Evolutionary conservation across 2,113 vertebrate species (phyloP).

Genomic region (Passer montanus): DNA sequence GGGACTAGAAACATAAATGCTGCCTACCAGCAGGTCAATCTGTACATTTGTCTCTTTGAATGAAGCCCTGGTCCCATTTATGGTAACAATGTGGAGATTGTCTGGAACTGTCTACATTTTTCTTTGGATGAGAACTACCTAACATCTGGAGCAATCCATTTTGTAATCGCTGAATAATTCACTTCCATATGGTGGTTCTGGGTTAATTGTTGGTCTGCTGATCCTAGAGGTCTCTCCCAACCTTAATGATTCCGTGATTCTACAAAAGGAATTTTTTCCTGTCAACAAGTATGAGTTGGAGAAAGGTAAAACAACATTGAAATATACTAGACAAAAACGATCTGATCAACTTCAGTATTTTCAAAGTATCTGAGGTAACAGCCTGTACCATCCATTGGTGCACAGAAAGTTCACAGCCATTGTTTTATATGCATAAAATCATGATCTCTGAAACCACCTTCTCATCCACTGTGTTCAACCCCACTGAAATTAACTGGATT

Average conservation of each 20-base stretch:
- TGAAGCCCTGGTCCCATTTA: background rate
- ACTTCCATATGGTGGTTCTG: background rate
- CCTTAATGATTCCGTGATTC: background rate
- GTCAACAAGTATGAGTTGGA: background rate
- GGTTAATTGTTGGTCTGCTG: background rate
- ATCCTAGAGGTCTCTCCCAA: background rate
- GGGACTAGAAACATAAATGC: background rate
- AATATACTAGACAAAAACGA: background rate
- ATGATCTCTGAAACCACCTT: background rate
- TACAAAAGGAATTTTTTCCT: background rate
- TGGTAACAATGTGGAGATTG: background rate
- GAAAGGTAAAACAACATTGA: background rate
- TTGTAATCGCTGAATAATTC: background rate
- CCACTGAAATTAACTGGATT: background rate
- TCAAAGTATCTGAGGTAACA: background rate
- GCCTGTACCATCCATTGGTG: background rate
- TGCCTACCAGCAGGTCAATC: background rate
- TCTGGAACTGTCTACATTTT: background rate
- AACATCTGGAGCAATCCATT: background rate
- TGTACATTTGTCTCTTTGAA: background rate
- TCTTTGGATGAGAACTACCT: background rate
- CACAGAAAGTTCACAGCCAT: background rate
- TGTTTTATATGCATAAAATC: background rate
- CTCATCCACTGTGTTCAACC: background rate
- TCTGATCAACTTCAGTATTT: background rate